Evolutionary conservation across 2,888 invertebrate genomes (phyloP), one percentile per base, ranked within the genome.

Genomic region (Drosophila melanocephala): DNA sequence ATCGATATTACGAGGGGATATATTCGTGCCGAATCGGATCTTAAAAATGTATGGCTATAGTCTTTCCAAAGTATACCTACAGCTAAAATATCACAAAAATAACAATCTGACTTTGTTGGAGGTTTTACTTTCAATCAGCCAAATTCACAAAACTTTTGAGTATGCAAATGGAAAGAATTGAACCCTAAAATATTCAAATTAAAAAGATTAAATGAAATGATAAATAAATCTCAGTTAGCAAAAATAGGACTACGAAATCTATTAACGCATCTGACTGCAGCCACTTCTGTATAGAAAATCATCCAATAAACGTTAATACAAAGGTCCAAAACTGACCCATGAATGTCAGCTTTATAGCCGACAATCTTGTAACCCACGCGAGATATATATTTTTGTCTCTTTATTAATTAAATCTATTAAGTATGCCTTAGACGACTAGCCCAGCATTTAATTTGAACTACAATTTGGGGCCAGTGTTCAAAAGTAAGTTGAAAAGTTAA

Each of bases 291-390:
- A 9, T 39, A 9, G 39, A 33, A 33, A 33, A 33, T 19, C 3
- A 0, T 19, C 3, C 19, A 19, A 9, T 19, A 0, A 39, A 19
- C 9, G 0, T 9, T 19, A 2, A 39, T 4, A 9, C 0, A 39
- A 39, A 39, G 9, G 39, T 3, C 9, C 39, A 19, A 39, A 39
- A 39, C 39, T 37, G 37, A 3, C 19, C 7, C 0, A 37, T 19
- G 7, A 19, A 42, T 42, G n/a, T 42, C n/a, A 42, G 42, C n/a
- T 44, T n/a, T 12, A 12, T 22, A 6, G 44, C 6, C 22, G 1
- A 14, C 14, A 44, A 6, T 6, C 6, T 22, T 6, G 1, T 12
- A n/a, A 44, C 0, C 12, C 5, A 44, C n/a, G 6, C 1, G 3
- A 22, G n/a, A 44, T 12, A 3, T 3, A 3, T 12, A 22, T 22